Percentiles rank a stretch among this genome's conserved stretches.
Evolutionary conservation across 2,888 invertebrate genomes (phyloP).

Genomic region (Melinaea marsaeus): DNA sequence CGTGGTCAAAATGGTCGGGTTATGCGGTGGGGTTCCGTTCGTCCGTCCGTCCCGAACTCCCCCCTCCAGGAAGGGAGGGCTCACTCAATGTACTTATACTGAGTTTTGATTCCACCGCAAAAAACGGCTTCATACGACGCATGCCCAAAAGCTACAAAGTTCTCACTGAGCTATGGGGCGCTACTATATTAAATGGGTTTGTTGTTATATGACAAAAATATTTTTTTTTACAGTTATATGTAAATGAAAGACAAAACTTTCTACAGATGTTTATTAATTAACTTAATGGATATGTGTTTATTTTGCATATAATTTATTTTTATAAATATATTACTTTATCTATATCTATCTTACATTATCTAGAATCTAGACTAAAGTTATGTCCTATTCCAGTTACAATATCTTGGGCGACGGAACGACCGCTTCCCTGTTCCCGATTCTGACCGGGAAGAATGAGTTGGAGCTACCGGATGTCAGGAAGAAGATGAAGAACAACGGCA

Average conservation of each 20-base stretch:
- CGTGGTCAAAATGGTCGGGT: slow-evolving; percentile 40
- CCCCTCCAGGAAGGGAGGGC: slow-evolving; percentile 30
- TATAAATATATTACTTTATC: no score
- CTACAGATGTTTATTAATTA: no score
- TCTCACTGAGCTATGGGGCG: slow-evolving; percentile 78
- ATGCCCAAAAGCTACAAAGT: slow-evolving; percentile 87
- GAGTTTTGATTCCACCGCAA: slow-evolving; percentile 91
- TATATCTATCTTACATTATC: neutral
- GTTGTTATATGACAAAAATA: slow-evolving; percentile 6
- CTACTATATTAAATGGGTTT: slow-evolving; percentile 83
- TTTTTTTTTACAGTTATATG: no score
- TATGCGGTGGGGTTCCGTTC: slow-evolving; percentile 36
- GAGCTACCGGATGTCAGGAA: slow-evolving; percentile 92
- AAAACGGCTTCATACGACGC: slow-evolving; percentile 88
- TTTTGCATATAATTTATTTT: no score
- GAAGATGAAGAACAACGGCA: slow-evolving; percentile 76
- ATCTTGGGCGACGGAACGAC: slow-evolving; percentile 93
- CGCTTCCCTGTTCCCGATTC: slow-evolving; percentile 90
- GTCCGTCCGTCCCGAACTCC: slow-evolving; percentile 25
- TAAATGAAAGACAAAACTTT: no score
- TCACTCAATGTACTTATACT: slow-evolving; percentile 53
- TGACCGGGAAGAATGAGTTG: slow-evolving; percentile 90
- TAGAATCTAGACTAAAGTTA: neutral
- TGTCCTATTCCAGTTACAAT: slow-evolving; percentile 76
- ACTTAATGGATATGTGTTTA: no score